Evolutionary conservation across 2,888 invertebrate species (phyloP).

Genomic region (Ormyrus thymus): DNA sequence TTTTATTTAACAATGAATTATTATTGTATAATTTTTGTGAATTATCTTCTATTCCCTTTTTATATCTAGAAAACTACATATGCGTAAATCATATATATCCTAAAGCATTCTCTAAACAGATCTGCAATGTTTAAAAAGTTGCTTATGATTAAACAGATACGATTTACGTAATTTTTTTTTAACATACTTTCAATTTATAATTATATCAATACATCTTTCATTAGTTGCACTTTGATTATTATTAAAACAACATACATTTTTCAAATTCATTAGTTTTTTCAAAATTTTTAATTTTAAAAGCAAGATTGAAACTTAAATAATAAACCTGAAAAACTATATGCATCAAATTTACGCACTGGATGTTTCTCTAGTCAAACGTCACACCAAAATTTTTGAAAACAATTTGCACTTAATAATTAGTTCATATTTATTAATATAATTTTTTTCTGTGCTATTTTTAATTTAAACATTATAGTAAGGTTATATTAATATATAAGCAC

Average conservation of each 20-base stretch:
- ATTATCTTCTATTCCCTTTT: too few species aligned
- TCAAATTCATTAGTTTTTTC: neutral
- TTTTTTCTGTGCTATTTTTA: neutral
- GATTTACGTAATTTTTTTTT: too few species aligned
- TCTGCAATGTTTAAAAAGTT: too few species aligned
- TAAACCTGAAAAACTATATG: neutral
- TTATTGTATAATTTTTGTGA: too few species aligned
- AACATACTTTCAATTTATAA: too few species aligned
- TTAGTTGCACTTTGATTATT: too few species aligned
- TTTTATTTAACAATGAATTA: too few species aligned
- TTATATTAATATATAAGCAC: constrained; percentile 24
- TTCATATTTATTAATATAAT: constrained; percentile 1
- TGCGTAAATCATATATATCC: too few species aligned
- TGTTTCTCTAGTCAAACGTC: neutral
- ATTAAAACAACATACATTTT: neutral
- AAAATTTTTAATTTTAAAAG: neutral
- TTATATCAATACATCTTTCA: too few species aligned
- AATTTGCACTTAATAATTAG: neutral
- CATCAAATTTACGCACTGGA: neutral
- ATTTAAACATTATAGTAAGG: constrained; percentile 11
- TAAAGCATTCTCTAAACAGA: too few species aligned
- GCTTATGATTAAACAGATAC: too few species aligned
- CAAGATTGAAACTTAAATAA: neutral
- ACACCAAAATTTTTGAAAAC: constrained; percentile 6
- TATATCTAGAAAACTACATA: too few species aligned